Evolutionary conservation across 1,140 invertebrate species (phyloP).

Genomic region (Lordiphosa stackelbergi): DNA sequence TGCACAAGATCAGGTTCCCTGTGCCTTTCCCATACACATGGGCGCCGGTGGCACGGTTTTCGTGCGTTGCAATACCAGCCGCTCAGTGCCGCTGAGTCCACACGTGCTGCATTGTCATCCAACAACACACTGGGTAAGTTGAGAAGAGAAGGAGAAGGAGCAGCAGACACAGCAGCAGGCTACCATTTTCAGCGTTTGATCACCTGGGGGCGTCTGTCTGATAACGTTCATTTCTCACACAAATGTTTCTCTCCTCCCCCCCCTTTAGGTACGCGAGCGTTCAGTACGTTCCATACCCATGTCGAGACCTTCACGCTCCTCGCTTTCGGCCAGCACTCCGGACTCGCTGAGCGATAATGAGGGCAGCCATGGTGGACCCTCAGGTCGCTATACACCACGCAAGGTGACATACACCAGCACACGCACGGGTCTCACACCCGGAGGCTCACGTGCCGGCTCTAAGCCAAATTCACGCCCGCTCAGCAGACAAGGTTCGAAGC

Average conservation of each 20-base stretch:
- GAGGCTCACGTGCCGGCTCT: constrained; percentile 84
- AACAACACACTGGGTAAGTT: constrained; percentile 83
- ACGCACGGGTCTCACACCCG: constrained; percentile 80
- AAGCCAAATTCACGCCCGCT: constrained; percentile 87
- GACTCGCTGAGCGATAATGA: constrained; percentile 93
- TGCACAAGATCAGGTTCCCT: constrained; percentile 90
- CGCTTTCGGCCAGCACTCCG: constrained; percentile 88
- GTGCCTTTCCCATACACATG: constrained; percentile 91
- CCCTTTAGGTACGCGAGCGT: constrained; percentile 88
- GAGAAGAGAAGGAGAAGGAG: constrained; percentile 3
- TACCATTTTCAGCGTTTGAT: background rate
- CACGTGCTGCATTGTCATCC: constrained; percentile 79
- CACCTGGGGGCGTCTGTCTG: constrained; percentile 12
- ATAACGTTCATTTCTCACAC: background rate
- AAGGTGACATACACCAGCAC: constrained; percentile 80
- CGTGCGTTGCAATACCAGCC: constrained; percentile 76
- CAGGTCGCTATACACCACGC: constrained; percentile 79
- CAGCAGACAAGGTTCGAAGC: constrained; percentile 90
- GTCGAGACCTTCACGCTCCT: constrained; percentile 84
- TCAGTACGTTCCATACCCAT: constrained; percentile 91
- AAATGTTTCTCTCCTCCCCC: constrained; percentile 25
- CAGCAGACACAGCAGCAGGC: constrained; percentile 7
- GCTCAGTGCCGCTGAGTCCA: constrained; percentile 76
- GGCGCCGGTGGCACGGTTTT: constrained; percentile 79
- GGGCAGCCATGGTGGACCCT: constrained; percentile 81